phyloP scores from a whole-genome alignment of 92 coral and sea anemone species.

The Plumapathes pennacea region DNA sequence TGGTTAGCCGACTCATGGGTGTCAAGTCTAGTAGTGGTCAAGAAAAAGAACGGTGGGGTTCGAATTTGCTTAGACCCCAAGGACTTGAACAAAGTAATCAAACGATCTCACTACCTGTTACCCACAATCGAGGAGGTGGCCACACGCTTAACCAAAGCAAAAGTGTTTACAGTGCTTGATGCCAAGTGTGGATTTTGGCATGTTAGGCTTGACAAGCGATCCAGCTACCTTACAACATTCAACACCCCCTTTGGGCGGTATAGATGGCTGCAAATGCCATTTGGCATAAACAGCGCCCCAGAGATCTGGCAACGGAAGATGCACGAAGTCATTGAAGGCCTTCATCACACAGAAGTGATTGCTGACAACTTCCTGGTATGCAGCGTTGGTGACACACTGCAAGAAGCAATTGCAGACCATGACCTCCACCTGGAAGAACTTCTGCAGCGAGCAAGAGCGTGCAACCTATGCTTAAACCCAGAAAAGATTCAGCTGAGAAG shows the following conservation, averaged over 20 bases:
- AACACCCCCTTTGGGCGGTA: constrained; percentile 46
- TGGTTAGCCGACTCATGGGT: too few species aligned
- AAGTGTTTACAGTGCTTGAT: constrained; percentile 25
- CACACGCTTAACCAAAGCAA: constrained; percentile 19
- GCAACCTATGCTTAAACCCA: constrained; percentile 1
- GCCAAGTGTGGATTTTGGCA: constrained; percentile 45
- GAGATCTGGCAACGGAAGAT: constrained; percentile 29
- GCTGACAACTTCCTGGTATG: constrained; percentile 21
- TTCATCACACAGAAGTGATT: constrained; percentile 14
- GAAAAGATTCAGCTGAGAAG: not conserved
- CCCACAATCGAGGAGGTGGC: constrained; percentile 41
- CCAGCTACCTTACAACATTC: constrained; percentile 21
- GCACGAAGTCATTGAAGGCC: constrained; percentile 40
- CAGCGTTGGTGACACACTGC: constrained; percentile 21
- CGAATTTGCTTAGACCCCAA: constrained; percentile 26
- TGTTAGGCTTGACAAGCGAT: constrained; percentile 21
- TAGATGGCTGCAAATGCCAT: constrained; percentile 41
- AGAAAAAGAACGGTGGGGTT: constrained; percentile 17
- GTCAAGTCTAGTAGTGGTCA: constrained; percentile 17
- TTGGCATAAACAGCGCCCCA: constrained; percentile 33
- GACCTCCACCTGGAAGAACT: constrained; percentile 11
- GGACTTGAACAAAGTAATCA: constrained; percentile 25
- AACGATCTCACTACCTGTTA: constrained; percentile 28
- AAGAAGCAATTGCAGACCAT: constrained; percentile 14
- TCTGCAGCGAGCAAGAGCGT: constrained; percentile 8